Evolutionary conservation across 2,113 vertebrate genomes (phyloP).

Genomic region (Tenrec ecaudatus): DNA sequence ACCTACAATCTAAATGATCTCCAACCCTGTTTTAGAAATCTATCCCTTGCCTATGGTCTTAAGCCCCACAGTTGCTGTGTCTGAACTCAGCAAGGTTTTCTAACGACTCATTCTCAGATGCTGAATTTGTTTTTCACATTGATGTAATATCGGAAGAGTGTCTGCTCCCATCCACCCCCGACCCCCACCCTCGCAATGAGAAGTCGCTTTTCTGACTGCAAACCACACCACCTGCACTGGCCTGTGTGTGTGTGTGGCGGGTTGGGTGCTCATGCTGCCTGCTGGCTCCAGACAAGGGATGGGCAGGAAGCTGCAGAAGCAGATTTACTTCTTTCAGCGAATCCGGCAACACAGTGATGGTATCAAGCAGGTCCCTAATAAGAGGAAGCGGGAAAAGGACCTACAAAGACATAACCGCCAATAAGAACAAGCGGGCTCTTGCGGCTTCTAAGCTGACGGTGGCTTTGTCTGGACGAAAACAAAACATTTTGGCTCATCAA

Average conservation of each 20-base stretch:
- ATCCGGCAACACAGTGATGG: slow-evolving; percentile 80
- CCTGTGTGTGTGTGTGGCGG: too few species aligned
- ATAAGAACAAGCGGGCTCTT: not conserved
- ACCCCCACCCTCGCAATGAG: slow-evolving; percentile 55
- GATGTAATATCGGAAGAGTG: not conserved
- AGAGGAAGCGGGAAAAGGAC: slow-evolving; percentile 67
- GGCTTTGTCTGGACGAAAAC: slow-evolving; percentile 52
- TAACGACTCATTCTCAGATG: slow-evolving; percentile 49
- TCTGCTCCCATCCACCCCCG: slow-evolving; percentile 40
- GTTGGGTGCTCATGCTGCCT: slow-evolving; percentile 66
- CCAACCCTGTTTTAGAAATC: fast-evolving
- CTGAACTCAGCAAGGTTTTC: not conserved
- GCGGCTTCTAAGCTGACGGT: not conserved
- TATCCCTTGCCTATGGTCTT: not conserved
- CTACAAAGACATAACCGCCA: slow-evolving; percentile 23
- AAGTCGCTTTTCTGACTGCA: slow-evolving; percentile 73
- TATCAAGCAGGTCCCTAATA: slow-evolving; percentile 73
- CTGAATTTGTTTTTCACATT: slow-evolving; percentile 74
- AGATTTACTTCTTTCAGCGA: slow-evolving; percentile 80
- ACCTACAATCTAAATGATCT: not conserved
- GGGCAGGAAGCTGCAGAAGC: slow-evolving; percentile 65
- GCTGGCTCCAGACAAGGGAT: slow-evolving; percentile 70
- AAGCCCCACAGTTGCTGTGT: fast-evolving
- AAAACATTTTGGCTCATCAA: slow-evolving; percentile 46
- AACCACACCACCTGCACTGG: not conserved